Evolutionary conservation across 2,797 vertebrate genomes (phyloP), one percentile per base, ranked within the genome.

Genomic region (Propithecus perrieri): DNA sequence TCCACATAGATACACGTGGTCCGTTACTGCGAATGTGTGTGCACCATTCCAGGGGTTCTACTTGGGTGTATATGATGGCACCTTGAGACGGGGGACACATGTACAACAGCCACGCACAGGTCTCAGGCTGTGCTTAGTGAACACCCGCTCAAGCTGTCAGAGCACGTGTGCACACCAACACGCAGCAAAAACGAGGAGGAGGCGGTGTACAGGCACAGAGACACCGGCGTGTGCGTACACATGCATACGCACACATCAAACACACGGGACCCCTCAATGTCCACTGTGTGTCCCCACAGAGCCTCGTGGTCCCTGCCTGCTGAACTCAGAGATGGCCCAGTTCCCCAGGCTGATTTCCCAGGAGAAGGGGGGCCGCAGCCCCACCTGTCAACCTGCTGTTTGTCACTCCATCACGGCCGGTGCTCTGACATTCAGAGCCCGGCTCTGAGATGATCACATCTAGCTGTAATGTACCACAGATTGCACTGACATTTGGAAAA

Each of bases 401-500:
- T 98, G 98, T 98, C 98, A 98, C 97, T 98, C 97, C 96, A 95
- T 98, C 98, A 92, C 50, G 38, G 95, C 96, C 95, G 20, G 97
- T 97, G 97, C 53, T 38, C 98, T 98, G 98, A 98, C 98, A 98
- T 98, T 98, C 98, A 98, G 97, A 98, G 97, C 97, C 96, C 97
- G 91, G 97, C 97, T 35, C 95, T 50, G 87, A 95, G 97, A 98
- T 97, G 98, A 98, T 98, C 98, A 85, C 98, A 94, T 98, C 98
- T 98, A 98, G 97, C 97, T 30, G 76, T 98, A 98, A 98, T 98
- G 98, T 98, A 97, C 97, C 98, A 94, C 98, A 98, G 98, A 98
- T 98, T 98, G 98, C 98, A 97, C 98, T 98, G 98, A 98, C 98
- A 98, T 98, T 98, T 98, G 98, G 98, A 97, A 98, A 98, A 97